These are phyloP conservation scores for Zeuzera pyrina DNA, from an alignment of 2,888 invertebrate species.

Conservation along the genomic window DNA sequence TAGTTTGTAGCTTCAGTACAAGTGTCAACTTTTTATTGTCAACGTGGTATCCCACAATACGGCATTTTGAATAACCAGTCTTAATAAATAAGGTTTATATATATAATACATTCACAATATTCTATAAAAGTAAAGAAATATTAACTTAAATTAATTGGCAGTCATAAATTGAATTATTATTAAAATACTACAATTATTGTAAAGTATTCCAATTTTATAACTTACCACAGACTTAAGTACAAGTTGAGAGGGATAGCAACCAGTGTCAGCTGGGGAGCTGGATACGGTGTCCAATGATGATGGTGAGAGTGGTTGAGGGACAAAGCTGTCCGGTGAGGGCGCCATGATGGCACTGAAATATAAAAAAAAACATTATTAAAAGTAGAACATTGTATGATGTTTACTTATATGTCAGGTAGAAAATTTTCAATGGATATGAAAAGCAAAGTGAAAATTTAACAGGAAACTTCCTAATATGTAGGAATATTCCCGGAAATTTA, in stretches of 20 bases:
- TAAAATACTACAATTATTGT: not conserved
- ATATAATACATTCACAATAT: too few species aligned
- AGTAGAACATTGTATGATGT: not conserved
- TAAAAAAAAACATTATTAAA: constrained; percentile 16
- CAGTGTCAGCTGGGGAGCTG: constrained; percentile 9
- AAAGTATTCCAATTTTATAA: constrained; percentile 9
- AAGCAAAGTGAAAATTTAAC: not conserved
- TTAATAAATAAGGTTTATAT: too few species aligned
- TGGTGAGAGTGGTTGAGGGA: constrained; percentile 75
- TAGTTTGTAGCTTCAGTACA: too few species aligned
- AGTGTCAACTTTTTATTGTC: too few species aligned
- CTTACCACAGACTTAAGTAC: constrained; percentile 46
- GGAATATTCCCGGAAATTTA: not conserved
- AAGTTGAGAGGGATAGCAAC: constrained; percentile 29
- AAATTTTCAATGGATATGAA: constrained; percentile 1
- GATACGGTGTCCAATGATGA: constrained; percentile 38
- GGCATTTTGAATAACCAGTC: too few species aligned
- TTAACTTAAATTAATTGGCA: not conserved
- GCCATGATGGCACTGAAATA: constrained; percentile 88
- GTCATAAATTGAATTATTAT: not conserved
- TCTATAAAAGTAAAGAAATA: too few species aligned
- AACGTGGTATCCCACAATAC: too few species aligned
- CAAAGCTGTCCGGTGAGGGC: constrained; percentile 76
- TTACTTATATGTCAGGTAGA: constrained; percentile 1
- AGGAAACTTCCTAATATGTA: not conserved